Percentiles rank a stretch among this genome's conserved stretches.
Evolutionary conservation across 2,888 invertebrate species (phyloP).

Genomic region (Neoitamus cyanurus): DNA sequence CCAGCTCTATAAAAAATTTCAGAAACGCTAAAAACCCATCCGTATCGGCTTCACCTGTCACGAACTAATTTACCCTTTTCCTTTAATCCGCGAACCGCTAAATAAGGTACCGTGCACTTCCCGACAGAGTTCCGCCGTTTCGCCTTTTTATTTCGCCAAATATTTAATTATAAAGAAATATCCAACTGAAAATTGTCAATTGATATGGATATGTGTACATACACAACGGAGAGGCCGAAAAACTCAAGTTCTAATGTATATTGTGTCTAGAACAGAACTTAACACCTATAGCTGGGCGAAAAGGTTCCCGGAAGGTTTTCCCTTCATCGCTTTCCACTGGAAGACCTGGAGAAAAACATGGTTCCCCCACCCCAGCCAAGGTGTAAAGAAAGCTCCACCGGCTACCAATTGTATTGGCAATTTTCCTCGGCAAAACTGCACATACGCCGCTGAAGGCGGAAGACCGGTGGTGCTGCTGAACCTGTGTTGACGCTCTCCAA

Average conservation of each 20-base stretch:
- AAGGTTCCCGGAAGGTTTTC: conserved; percentile 43
- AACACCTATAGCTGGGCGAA: conserved; percentile 50
- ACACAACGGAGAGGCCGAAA: conserved; percentile 53
- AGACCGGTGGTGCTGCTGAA: not conserved
- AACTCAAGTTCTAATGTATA: conserved; percentile 53
- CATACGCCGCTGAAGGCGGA: not conserved
- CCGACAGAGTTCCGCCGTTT: not conserved
- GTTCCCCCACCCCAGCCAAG: not conserved
- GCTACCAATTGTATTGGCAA: not conserved
- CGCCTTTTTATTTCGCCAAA: not conserved
- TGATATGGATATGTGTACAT: conserved; percentile 52
- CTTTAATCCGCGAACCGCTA: not conserved
- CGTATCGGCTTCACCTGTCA: not conserved
- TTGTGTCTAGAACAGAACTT: conserved; percentile 53
- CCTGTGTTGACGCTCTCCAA: not conserved
- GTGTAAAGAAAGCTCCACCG: not conserved
- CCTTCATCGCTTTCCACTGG: conserved; percentile 45
- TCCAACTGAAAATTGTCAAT: conserved; percentile 51
- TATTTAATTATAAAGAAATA: conserved; percentile 37
- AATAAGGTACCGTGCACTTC: not conserved
- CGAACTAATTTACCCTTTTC: not conserved
- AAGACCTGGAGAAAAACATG: not conserved
- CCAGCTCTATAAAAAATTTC: not conserved
- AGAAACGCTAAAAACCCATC: conserved; percentile 12
- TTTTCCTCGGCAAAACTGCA: not conserved